Evolutionary conservation across 1,140 invertebrate species (phyloP).

Genomic region (Cecropterus lyciades): DNA sequence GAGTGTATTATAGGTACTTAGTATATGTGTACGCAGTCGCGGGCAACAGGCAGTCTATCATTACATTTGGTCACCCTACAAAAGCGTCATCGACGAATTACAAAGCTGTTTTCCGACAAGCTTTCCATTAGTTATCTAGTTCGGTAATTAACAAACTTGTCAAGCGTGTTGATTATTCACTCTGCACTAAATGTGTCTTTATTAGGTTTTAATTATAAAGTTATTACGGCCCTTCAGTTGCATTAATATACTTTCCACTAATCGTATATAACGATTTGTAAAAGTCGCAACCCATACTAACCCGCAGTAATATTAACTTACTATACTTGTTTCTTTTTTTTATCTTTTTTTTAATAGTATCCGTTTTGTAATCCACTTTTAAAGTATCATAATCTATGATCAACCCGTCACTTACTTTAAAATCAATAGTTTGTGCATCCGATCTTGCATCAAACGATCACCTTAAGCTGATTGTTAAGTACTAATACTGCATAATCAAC

Average conservation of each 20-base stretch:
- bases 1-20: too few species aligned
- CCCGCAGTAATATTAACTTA: too few species aligned
- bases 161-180: slow-evolving; percentile 25
- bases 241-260: not conserved
- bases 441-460: slow-evolving; percentile 42
- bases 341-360: too few species aligned
- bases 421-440: slow-evolving; percentile 10
- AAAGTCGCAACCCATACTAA: too few species aligned
- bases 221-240: slow-evolving; percentile 12
- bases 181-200: slow-evolving; percentile 23
- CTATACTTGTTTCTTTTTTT: too few species aligned
- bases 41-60: too few species aligned
- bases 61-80: slow-evolving; percentile 35
- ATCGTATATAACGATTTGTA: too few species aligned
- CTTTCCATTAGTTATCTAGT: slow-evolving; percentile 36
- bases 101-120: slow-evolving; percentile 35
- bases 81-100: slow-evolving; percentile 28
- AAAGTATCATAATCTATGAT: not conserved
- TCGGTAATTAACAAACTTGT: slow-evolving; percentile 32
- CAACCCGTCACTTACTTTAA: slow-evolving; percentile 8
- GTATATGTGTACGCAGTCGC: too few species aligned
- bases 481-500: slow-evolving; percentile 35
- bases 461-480: slow-evolving; percentile 42
- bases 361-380: too few species aligned
- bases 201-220: slow-evolving; percentile 23